Percentiles rank a stretch among this genome's conserved stretches.
phyloP scores from a whole-genome alignment of 1,140 invertebrate species.

The Trichogramma pretiosum region DNA sequence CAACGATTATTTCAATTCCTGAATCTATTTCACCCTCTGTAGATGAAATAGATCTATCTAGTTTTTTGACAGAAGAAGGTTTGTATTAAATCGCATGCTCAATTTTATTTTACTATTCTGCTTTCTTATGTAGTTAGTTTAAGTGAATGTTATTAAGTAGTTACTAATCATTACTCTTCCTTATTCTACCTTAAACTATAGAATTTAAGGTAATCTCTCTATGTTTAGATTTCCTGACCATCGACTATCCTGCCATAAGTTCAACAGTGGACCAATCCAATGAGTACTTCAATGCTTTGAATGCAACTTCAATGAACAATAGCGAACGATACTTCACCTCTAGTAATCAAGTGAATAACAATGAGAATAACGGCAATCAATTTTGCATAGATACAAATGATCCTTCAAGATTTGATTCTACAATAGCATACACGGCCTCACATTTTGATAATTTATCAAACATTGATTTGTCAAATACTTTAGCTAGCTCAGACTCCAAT shows the following conservation, averaged over 20 bases:
- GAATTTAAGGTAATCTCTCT: constrained; percentile 17
- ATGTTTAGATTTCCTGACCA: constrained; percentile 32
- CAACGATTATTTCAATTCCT: constrained; percentile 26
- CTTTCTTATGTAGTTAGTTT: too few species aligned
- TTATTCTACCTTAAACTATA: too few species aligned
- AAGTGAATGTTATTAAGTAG: constrained; percentile 9
- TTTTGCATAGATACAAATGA: constrained; percentile 24
- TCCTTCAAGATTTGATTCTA: constrained; percentile 30
- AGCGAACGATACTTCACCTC: too few species aligned
- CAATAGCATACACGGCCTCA: constrained; percentile 24
- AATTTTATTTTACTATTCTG: too few species aligned
- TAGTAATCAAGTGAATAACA: too few species aligned
- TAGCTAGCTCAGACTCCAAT: constrained; percentile 32
- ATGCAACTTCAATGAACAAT: constrained; percentile 32
- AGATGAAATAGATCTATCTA: too few species aligned
- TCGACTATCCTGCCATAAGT: constrained; percentile 39
- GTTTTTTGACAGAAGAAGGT: too few species aligned
- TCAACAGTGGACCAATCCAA: constrained; percentile 26
- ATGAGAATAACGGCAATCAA: constrained; percentile 30
- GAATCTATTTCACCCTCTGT: constrained; percentile 35
- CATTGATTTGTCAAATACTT: constrained; percentile 27
- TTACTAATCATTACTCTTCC: constrained; percentile 17
- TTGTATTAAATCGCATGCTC: too few species aligned
- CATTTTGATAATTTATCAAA: constrained; percentile 26
- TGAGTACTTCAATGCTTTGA: constrained; percentile 39